A percentile compares a stretch with the other conserved stretches of the same genome.
These are phyloP conservation scores for Ormyrus labotus DNA, from an alignment of 2,888 invertebrate species.

Conservation along the genomic window DNA sequence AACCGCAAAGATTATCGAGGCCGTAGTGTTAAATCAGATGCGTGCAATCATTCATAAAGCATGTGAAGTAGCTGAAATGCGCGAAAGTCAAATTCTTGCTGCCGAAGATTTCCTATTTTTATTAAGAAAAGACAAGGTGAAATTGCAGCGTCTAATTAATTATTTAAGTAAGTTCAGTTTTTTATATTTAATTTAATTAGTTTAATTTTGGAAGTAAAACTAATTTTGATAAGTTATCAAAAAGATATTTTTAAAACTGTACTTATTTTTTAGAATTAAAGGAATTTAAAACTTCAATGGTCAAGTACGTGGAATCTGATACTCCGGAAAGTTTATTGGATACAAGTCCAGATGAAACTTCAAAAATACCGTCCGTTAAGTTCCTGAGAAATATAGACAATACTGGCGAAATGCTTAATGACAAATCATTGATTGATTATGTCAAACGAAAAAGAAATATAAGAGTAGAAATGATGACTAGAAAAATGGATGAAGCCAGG, in stretches of 20 bases:
- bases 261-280: constrained; percentile 64
- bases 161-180: constrained; percentile 77
- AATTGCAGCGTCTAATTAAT: constrained; percentile 85
- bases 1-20: constrained; percentile 90
- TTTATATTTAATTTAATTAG: background rate
- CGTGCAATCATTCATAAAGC: constrained; percentile 87
- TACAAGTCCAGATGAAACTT: constrained; percentile 66
- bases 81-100: constrained; percentile 77
- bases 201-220: background rate
- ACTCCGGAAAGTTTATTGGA: constrained; percentile 77
- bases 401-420: constrained; percentile 70
- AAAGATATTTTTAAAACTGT: background rate
- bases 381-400: constrained; percentile 73
- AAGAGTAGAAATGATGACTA: constrained; percentile 78
- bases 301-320: constrained; percentile 67
- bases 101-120: constrained; percentile 88
- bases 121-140: constrained; percentile 87
- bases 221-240: background rate
- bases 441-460: constrained; percentile 79
- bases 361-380: constrained; percentile 60
- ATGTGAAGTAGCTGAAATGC: constrained; percentile 81
- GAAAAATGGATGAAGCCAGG: constrained; percentile 76
- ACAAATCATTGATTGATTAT: constrained; percentile 79
- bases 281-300: constrained; percentile 77
- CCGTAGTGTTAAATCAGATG: constrained; percentile 88